Evolutionary conservation across 2,888 invertebrate species (phyloP).

Genomic region (Dermolepida albohirtum): DNA sequence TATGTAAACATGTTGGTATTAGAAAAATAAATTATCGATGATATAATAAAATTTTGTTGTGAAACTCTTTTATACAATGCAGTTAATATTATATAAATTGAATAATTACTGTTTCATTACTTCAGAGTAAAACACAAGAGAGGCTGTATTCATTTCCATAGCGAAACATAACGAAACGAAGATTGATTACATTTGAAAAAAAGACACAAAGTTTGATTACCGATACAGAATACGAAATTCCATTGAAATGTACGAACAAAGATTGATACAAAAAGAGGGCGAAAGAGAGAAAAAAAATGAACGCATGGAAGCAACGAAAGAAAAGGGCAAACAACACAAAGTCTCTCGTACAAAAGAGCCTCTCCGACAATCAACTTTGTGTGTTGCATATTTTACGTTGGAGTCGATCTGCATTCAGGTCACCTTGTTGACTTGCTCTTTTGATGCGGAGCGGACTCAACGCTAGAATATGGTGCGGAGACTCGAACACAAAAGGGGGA

Average conservation of each 20-base stretch:
- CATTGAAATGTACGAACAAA: constrained; percentile 30
- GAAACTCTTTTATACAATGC: too few species aligned
- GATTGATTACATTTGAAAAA: constrained; percentile 36
- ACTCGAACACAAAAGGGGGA: constrained; percentile 33
- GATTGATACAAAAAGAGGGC: constrained; percentile 8
- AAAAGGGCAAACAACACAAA: constrained; percentile 43
- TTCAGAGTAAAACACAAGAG: constrained; percentile 4
- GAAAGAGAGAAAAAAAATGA: constrained; percentile 30
- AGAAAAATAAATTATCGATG: too few species aligned
- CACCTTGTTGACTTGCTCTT: constrained; percentile 62
- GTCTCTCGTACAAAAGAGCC: constrained; percentile 42
- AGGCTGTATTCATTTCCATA: too few species aligned
- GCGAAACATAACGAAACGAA: constrained; percentile 16
- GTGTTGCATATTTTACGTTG: constrained; percentile 50
- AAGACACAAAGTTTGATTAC: constrained; percentile 42
- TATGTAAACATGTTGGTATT: too few species aligned
- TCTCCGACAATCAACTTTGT: constrained; percentile 45
- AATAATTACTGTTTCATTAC: not conserved
- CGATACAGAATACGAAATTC: constrained; percentile 38
- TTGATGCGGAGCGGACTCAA: constrained; percentile 52
- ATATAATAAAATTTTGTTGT: too few species aligned
- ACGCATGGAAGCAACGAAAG: constrained; percentile 26
- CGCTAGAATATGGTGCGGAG: constrained; percentile 29
- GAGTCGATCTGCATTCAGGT: constrained; percentile 63
- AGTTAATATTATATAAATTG: too few species aligned